phyloP scores from a whole-genome alignment of 2,113 vertebrate genomes.

The Tragelaphus scriptus region DNA sequence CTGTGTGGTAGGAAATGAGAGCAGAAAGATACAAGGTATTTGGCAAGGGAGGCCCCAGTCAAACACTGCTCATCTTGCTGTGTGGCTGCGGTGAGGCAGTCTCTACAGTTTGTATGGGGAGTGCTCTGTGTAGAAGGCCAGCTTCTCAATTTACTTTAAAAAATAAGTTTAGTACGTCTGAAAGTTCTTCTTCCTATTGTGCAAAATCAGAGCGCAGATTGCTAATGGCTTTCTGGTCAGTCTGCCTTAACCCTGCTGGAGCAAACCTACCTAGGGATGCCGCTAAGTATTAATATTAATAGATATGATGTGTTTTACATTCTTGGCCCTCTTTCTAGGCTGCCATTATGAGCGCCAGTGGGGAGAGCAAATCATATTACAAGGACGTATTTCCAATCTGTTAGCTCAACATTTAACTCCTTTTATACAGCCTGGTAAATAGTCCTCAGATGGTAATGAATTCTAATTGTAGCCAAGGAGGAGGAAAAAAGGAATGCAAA shows the following conservation, averaged over 20 bases:
- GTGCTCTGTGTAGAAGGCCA: not conserved
- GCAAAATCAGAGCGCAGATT: not conserved
- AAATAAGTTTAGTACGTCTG: not conserved
- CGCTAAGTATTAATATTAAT: not conserved
- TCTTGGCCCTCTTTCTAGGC: not conserved
- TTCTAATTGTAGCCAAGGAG: not conserved
- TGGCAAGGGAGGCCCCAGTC: not conserved
- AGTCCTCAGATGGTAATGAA: conserved; percentile 6
- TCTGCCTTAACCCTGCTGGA: not conserved
- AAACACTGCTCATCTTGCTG: not conserved
- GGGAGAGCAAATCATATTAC: not conserved
- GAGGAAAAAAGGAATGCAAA: not conserved
- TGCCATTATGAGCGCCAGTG: not conserved
- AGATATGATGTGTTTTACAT: not conserved
- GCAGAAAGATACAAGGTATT: not conserved
- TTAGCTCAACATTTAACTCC: conserved; percentile 30
- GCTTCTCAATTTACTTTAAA: not conserved
- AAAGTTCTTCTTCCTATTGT: not conserved
- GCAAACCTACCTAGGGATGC: not conserved
- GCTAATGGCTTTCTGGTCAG: not conserved
- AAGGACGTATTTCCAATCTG: not conserved
- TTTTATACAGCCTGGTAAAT: conserved; percentile 35
- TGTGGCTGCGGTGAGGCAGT: not conserved
- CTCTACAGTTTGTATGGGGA: not conserved
- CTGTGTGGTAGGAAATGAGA: not conserved